phyloP scores from a whole-genome alignment of 2,797 vertebrate genomes.

The Lates japonicus region DNA sequence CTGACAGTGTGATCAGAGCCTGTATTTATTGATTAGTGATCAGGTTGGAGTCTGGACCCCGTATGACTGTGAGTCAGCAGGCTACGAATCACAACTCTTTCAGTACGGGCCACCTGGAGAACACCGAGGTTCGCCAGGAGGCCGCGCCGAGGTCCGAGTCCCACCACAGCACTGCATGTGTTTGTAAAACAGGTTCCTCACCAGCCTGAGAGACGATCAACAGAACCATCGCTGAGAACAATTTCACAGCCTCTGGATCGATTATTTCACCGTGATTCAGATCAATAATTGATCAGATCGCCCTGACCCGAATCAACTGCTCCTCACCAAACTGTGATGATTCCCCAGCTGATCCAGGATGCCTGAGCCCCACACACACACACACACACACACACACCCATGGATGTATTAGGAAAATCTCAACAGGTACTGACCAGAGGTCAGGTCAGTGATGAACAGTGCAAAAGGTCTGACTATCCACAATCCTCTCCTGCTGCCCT shows the following conservation, averaged over 20 bases:
- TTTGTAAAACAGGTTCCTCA: constrained; percentile 85
- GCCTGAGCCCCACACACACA: too few relatives aligned
- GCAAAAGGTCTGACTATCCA: constrained; percentile 93
- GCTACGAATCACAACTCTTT: constrained; percentile 90
- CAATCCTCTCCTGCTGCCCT: constrained; percentile 65
- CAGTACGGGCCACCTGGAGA: constrained; percentile 88
- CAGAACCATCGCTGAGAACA: background rate
- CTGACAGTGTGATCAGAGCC: too few relatives aligned
- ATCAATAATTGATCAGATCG: too few relatives aligned
- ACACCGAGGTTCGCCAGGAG: constrained; percentile 83
- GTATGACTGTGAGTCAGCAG: constrained; percentile 72
- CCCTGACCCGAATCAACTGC: too few relatives aligned
- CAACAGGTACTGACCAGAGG: background rate
- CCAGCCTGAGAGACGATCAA: background rate
- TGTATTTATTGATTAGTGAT: too few relatives aligned
- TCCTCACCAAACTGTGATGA: background rate
- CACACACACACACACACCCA: too few relatives aligned
- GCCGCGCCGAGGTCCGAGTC: constrained; percentile 90
- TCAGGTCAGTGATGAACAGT: constrained; percentile 87
- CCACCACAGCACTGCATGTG: constrained; percentile 90
- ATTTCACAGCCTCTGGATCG: too few relatives aligned
- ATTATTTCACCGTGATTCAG: too few relatives aligned
- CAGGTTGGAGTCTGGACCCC: too few relatives aligned
- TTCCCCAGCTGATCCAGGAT: background rate
- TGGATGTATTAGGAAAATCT: background rate